Evolutionary conservation across 2,888 invertebrate genomes (phyloP).

Genomic region (Philonicus albiceps): DNA sequence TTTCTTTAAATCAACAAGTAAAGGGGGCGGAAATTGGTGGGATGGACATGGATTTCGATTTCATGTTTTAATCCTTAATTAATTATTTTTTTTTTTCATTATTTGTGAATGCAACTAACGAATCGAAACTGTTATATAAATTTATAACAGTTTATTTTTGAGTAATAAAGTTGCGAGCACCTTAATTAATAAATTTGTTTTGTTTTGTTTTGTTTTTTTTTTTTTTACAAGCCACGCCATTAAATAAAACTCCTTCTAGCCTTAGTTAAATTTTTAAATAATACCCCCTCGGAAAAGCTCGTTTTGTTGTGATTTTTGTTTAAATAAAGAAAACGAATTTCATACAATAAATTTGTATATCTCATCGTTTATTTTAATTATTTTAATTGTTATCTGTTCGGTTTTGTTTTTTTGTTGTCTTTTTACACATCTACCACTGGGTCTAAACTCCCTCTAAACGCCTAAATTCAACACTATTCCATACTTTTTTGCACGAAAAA

Average conservation of each 20-base stretch:
- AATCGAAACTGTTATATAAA: too few relatives aligned
- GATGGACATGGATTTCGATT: background rate
- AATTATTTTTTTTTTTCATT: background rate
- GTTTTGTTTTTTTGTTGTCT: background rate
- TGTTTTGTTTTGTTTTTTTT: too few relatives aligned
- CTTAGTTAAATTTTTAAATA: background rate
- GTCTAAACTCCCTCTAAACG: background rate
- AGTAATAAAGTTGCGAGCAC: background rate
- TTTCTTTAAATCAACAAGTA: background rate
- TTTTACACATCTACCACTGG: background rate
- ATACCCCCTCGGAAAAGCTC: background rate
- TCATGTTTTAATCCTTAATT: background rate
- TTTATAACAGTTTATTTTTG: background rate
- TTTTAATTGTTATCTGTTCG: background rate
- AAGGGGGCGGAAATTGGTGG: background rate
- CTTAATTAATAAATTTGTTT: too few relatives aligned
- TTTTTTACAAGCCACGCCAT: background rate
- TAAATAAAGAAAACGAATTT: too few relatives aligned
- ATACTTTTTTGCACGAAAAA: background rate
- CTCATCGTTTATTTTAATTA: background rate
- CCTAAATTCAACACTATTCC: too few relatives aligned
- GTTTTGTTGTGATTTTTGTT: background rate
- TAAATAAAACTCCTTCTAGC: background rate
- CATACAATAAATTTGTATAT: background rate
- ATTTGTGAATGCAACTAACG: too few relatives aligned